Percentiles rank a stretch among this genome's conserved stretches.
phyloP scores from a whole-genome alignment of 2,113 vertebrate species.

The Australoheros scitulus region DNA sequence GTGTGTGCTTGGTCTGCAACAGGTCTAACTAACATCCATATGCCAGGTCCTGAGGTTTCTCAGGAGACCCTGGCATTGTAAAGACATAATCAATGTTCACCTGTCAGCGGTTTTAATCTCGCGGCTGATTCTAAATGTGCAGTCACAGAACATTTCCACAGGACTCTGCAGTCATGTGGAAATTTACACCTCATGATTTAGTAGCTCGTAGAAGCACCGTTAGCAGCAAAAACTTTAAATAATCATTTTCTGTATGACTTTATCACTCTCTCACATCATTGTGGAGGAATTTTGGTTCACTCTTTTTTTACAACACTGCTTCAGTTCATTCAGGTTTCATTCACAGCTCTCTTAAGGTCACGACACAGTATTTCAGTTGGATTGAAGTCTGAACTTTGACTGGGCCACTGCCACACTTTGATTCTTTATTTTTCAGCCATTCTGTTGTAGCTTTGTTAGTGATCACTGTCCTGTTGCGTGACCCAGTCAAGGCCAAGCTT shows the following conservation, averaged over 20 bases:
- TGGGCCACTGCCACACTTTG: background rate
- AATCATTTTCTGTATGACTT: too few species aligned
- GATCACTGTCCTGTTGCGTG: background rate
- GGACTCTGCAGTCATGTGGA: background rate
- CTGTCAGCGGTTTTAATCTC: background rate
- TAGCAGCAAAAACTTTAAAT: background rate
- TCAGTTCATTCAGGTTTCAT: background rate
- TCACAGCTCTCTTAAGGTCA: background rate
- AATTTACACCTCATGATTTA: background rate
- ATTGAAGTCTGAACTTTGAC: background rate
- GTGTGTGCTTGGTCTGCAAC: background rate
- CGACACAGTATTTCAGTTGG: background rate
- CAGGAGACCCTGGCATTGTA: background rate
- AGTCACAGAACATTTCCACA: background rate
- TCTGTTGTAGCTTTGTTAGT: too few species aligned
- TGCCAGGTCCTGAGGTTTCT: background rate
- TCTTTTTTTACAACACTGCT: background rate
- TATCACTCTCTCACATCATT: background rate
- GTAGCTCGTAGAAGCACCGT: background rate
- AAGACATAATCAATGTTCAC: background rate
- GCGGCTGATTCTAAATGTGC: background rate
- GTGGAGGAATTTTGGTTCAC: background rate
- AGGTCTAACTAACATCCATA: background rate
- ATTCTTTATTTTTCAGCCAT: background rate
- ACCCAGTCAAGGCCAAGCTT: background rate